phyloP scores from a whole-genome alignment of 2,888 invertebrate genomes.

The Hesperia comma region DNA sequence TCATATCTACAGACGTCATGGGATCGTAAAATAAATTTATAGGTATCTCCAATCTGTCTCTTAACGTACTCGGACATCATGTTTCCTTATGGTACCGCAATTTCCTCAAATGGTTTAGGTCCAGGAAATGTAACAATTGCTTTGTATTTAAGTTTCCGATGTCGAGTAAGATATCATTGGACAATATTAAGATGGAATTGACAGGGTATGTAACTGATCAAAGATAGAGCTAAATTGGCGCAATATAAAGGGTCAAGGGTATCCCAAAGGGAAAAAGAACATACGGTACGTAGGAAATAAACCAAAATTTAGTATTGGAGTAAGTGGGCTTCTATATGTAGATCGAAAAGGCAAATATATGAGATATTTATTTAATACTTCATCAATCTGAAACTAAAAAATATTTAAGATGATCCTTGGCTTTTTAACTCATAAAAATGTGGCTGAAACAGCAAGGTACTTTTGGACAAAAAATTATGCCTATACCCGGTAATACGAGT shows the following conservation, averaged over 20 bases:
- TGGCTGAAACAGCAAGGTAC: too few relatives aligned
- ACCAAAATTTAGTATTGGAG: too few relatives aligned
- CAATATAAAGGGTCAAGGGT: neutral
- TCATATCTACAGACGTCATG: conserved; percentile 45
- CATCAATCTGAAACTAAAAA: too few relatives aligned
- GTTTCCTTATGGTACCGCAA: conserved; percentile 19
- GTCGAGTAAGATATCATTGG: neutral
- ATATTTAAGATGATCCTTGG: too few relatives aligned
- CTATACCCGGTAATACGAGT: too few relatives aligned
- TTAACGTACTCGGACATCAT: conserved; percentile 49
- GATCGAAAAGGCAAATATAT: too few relatives aligned
- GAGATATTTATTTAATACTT: too few relatives aligned
- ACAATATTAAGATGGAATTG: neutral
- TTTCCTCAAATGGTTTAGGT: conserved; percentile 23
- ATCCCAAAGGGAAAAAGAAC: too few relatives aligned
- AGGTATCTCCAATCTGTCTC: conserved; percentile 46
- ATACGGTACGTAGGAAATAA: too few relatives aligned
- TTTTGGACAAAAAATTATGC: too few relatives aligned
- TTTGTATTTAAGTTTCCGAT: neutral
- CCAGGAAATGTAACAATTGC: conserved; percentile 1
- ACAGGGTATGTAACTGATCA: neutral
- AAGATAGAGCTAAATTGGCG: neutral
- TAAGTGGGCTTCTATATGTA: too few relatives aligned
- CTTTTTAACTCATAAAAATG: too few relatives aligned
- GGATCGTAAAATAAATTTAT: conserved; percentile 58